phyloP scores from a whole-genome alignment of 1,140 invertebrate genomes.

The Episyrphus balteatus region DNA sequence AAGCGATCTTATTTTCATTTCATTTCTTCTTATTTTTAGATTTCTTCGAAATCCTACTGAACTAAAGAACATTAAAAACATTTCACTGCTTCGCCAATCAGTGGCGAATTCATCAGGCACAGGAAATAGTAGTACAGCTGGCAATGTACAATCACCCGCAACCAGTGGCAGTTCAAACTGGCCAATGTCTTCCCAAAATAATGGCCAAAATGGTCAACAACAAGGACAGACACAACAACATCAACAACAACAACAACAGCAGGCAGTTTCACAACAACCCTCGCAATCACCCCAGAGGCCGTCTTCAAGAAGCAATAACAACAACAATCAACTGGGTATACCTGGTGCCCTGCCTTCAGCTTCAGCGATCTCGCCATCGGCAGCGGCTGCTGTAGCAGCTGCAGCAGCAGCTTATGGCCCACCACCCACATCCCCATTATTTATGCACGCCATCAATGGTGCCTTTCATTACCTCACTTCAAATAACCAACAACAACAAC shows the following conservation, averaged over 20 bases:
- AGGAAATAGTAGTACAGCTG: neutral
- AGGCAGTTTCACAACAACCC: slow-evolving; percentile 8
- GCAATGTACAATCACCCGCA: neutral
- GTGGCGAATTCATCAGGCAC: slow-evolving; percentile 14
- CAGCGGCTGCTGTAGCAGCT: slow-evolving; percentile 27
- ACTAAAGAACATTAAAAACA: slow-evolving; percentile 86
- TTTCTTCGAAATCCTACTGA: slow-evolving; percentile 82
- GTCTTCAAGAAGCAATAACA: slow-evolving; percentile 5
- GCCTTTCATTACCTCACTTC: slow-evolving; percentile 33
- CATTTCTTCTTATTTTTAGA: slow-evolving; percentile 40
- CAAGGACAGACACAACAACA: slow-evolving; percentile 62
- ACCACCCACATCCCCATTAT: slow-evolving; percentile 33
- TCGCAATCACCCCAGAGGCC: slow-evolving; percentile 21
- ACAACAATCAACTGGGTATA: neutral
- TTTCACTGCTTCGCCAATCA: slow-evolving; percentile 76
- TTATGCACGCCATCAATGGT: slow-evolving; percentile 32
- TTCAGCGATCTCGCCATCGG: slow-evolving; percentile 9
- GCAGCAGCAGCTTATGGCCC: slow-evolving; percentile 29
- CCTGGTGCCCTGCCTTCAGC: slow-evolving; percentile 22
- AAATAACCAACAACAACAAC: slow-evolving; percentile 6
- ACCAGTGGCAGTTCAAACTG: neutral
- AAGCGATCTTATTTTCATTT: neutral
- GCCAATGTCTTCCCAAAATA: neutral
- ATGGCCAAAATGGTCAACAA: slow-evolving; percentile 64
- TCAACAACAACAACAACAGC: slow-evolving; percentile 17